Percentiles rank a stretch among this genome's conserved stretches.
phyloP scores from a whole-genome alignment of 2,113 vertebrate genomes.

The Chiloscyllium plagiosum region DNA sequence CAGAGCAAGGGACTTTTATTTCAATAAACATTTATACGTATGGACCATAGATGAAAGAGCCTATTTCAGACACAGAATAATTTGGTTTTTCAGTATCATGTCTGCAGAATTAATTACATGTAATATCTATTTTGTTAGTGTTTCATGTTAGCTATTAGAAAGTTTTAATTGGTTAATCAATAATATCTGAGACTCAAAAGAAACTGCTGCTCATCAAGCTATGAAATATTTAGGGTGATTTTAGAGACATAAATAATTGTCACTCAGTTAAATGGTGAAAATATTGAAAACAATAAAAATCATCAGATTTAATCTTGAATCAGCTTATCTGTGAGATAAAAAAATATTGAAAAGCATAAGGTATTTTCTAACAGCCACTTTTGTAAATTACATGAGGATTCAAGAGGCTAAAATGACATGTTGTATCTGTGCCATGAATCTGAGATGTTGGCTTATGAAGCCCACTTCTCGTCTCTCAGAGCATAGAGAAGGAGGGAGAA shows the following conservation, averaged over 20 bases:
- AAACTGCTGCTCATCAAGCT: background rate
- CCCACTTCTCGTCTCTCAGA: background rate
- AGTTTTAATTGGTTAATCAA: background rate
- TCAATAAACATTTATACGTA: background rate
- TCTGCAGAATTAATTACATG: background rate
- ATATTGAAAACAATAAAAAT: background rate
- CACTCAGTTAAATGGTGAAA: background rate
- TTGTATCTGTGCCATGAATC: slow-evolving; percentile 33
- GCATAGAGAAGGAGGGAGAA: slow-evolving; percentile 20
- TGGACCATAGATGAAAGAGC: background rate
- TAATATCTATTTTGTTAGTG: background rate
- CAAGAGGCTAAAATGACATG: slow-evolving; percentile 29
- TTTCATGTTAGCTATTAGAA: background rate
- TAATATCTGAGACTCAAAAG: background rate
- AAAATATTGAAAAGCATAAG: background rate
- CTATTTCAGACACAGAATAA: background rate
- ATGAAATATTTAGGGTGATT: background rate
- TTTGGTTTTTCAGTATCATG: background rate
- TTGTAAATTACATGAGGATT: slow-evolving; percentile 35
- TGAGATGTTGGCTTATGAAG: slow-evolving; percentile 34
- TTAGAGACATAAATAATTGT: background rate
- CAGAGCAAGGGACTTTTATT: background rate
- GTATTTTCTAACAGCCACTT: background rate
- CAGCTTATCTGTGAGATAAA: background rate
- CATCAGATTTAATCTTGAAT: background rate